phyloP scores from a whole-genome alignment of 2,888 invertebrate species.

The Prosopocoilus inquinatus region DNA sequence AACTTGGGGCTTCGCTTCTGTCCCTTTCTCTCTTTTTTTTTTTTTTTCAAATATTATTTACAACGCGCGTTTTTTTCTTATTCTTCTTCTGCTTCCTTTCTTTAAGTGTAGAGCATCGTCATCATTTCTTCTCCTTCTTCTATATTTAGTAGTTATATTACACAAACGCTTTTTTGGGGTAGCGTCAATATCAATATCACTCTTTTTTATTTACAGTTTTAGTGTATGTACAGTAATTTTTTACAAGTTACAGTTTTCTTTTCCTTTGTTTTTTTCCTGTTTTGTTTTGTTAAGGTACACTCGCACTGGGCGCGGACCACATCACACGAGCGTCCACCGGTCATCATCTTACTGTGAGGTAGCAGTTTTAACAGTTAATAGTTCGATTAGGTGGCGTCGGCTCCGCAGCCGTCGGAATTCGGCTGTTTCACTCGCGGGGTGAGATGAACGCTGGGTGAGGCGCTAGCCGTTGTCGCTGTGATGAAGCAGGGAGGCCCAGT shows the following conservation, averaged over 20 bases:
- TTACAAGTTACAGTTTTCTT: constrained; percentile 13
- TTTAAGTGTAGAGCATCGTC: constrained; percentile 15
- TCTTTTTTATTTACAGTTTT: constrained; percentile 45
- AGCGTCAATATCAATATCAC: constrained; percentile 45
- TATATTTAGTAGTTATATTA: constrained; percentile 43
- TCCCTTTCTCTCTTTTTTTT: constrained; percentile 33
- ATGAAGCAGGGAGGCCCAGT: constrained; percentile 66
- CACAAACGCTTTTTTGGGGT: constrained; percentile 39
- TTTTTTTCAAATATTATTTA: constrained; percentile 30
- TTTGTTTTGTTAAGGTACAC: constrained; percentile 36
- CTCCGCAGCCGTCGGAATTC: constrained; percentile 10
- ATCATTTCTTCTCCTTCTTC: constrained; percentile 15
- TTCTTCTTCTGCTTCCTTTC: too few species aligned
- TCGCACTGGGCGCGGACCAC: constrained; percentile 28
- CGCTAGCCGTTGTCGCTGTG: constrained; percentile 51
- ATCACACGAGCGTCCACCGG: constrained; percentile 19
- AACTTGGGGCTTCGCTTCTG: too few species aligned
- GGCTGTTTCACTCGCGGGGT: constrained; percentile 18
- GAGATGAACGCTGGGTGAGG: constrained; percentile 28
- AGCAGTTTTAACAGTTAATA: constrained; percentile 31
- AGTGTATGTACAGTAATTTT: constrained; percentile 29
- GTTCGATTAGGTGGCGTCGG: constrained; percentile 21
- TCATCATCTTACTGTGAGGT: constrained; percentile 31
- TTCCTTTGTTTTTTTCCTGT: too few species aligned
- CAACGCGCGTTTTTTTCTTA: too few species aligned